phyloP scores from a whole-genome alignment of 2,113 vertebrate genomes.

The Ariopsis seemanni region DNA sequence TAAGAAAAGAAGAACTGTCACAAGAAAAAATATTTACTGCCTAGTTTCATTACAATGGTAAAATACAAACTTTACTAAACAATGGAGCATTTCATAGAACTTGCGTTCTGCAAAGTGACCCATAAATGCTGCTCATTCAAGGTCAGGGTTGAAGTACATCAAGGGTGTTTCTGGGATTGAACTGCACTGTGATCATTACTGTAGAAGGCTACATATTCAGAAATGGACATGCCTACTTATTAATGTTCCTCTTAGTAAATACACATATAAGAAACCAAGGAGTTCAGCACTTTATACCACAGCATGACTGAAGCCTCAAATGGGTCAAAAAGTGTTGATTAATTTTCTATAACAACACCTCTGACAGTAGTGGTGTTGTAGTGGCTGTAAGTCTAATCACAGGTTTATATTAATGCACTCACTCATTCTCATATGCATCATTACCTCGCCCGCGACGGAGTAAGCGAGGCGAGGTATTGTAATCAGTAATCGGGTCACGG shows the following conservation, averaged over 20 bases:
- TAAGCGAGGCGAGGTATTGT: no score
- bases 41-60: neutral
- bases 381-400: neutral
- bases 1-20: conserved; percentile 42
- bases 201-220: neutral
- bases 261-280: neutral
- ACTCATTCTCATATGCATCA: neutral
- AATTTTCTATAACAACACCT: neutral
- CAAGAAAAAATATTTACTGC: neutral
- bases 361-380: neutral
- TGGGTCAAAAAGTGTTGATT: neutral
- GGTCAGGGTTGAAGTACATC: neutral
- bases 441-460: neutral
- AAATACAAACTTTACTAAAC: neutral
- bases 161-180: neutral
- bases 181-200: neutral
- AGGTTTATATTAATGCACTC: neutral
- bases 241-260: neutral
- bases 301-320: neutral
- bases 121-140: neutral
- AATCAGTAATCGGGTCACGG: no score
- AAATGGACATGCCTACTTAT: neutral
- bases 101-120: neutral
- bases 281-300: neutral
- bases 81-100: no score